Conservation (phyloP, 2,888 invertebrate species). For the Chymomyza caudatula region DNA sequence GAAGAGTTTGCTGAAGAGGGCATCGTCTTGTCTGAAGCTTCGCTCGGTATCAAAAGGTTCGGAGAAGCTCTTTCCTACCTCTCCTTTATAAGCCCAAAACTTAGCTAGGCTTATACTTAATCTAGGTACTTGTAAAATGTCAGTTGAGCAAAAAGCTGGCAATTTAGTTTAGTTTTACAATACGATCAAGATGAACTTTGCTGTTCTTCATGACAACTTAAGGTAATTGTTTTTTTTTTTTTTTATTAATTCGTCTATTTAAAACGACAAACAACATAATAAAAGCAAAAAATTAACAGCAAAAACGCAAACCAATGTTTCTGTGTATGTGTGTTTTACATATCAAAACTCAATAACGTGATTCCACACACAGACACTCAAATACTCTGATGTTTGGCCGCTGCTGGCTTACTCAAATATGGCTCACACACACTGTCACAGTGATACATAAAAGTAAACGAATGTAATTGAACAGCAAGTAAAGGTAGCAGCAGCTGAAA, state of each 20-base stretch:
- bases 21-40: no score
- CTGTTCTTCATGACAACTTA: neutral
- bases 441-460: neutral
- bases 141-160: no score
- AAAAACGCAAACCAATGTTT: neutral
- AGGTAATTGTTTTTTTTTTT: neutral
- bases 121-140: no score
- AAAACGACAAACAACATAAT: no score
- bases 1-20: no score
- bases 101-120: no score
- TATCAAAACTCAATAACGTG: conserved; percentile 41
- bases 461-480: neutral
- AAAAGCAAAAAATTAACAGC: conserved; percentile 36
- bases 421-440: neutral
- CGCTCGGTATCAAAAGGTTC: no score
- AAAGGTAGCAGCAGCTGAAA: neutral
- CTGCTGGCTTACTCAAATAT: neutral
- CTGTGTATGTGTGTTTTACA: conserved; percentile 19
- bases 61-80: no score
- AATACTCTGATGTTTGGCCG: neutral
- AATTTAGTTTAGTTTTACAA: no score
- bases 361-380: conserved; percentile 3
- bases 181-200: no score
- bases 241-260: neutral
- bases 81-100: no score